These are phyloP conservation scores for Hippocampus mohnikei DNA, from an alignment of 2,113 vertebrate species.

Conservation along the genomic window DNA sequence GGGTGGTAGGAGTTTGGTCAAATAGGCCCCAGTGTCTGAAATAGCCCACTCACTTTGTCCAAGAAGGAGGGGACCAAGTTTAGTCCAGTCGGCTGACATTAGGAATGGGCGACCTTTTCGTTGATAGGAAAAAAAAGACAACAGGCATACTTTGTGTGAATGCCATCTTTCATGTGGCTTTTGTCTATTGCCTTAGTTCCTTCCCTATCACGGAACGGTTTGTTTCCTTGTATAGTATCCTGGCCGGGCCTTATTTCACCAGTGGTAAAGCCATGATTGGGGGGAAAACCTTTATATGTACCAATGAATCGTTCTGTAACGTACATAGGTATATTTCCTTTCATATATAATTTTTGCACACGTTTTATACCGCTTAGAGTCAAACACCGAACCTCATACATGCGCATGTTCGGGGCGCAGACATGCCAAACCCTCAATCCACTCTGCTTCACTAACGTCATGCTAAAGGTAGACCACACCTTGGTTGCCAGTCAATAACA, in stretches of 20 bases:
- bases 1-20: slow-evolving; percentile 68
- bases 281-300: not conserved
- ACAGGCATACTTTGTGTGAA: slow-evolving; percentile 19
- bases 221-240: not conserved
- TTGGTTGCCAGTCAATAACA: not conserved
- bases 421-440: too few species aligned
- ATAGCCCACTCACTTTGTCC: slow-evolving; percentile 57
- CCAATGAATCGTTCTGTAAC: not conserved
- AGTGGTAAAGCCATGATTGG: not conserved
- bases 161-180: slow-evolving; percentile 10
- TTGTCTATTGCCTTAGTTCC: slow-evolving; percentile 10
- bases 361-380: not conserved
- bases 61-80: slow-evolving; percentile 50
- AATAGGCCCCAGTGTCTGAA: slow-evolving; percentile 61
- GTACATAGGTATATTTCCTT: too few species aligned
- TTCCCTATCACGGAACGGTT: slow-evolving; percentile 11
- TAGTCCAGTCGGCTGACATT: slow-evolving; percentile 51
- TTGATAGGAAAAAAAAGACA: slow-evolving; percentile 29
- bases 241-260: not conserved
- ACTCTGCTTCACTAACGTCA: too few species aligned
- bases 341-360: too few species aligned
- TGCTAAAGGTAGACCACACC: not conserved
- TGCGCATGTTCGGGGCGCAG: too few species aligned
- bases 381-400: too few species aligned
- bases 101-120: slow-evolving; percentile 39